Base-by-base conservation (phyloP, 1,140 invertebrate species). In the Philaenus spumarius region DNA sequence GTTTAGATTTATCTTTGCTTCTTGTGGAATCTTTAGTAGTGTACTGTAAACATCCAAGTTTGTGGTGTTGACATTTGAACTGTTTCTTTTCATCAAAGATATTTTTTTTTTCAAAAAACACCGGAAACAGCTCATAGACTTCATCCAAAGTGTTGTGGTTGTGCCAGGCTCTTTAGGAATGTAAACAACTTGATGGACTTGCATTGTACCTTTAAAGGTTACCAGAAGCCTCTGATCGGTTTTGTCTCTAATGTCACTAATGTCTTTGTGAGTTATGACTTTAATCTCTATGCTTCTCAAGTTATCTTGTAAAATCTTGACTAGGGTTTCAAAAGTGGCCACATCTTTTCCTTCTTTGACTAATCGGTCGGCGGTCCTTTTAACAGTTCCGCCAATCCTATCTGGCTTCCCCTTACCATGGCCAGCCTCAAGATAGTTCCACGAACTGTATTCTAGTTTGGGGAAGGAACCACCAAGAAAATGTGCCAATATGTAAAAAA, bases 321-420 rank as follows among this genome's bases (percentile, higher is more conserved):
- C 15, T 17, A 62, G 53, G 20, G 19, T 64, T 43, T 55, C 54
- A 52, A 65, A 55, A 53, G 53, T 39, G 23, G 40, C 24, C 26
- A 72, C 53, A 61, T 72, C 71, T 37, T 66, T 60, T 24, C 71
- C 69, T 53, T 59, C 40, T 40, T 65, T 66, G 7, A 73, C 68
- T 48, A 67, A 60, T 45, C 60, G 62, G 59, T 73, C 70, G 15
- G 66, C 69, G 48, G 67, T 69, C 54, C 62, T 67, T 66, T 77
- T 78, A 19, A 77, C 45, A 20, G 53, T 47, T 37, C 68, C 71
- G 7, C 73, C 75, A 55, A 75, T 64, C 37, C 73, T 73, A 71
- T 76, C 71, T 39, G 72, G 69, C 14, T 66, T 66, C 2, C 73
- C 74, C 64, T 76, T 77, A 11, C 74, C 74, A 67, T 77, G 73